Evolutionary conservation across 2,113 vertebrate genomes (phyloP), one percentile per base, ranked within the genome.

Genomic region (human): DNA sequence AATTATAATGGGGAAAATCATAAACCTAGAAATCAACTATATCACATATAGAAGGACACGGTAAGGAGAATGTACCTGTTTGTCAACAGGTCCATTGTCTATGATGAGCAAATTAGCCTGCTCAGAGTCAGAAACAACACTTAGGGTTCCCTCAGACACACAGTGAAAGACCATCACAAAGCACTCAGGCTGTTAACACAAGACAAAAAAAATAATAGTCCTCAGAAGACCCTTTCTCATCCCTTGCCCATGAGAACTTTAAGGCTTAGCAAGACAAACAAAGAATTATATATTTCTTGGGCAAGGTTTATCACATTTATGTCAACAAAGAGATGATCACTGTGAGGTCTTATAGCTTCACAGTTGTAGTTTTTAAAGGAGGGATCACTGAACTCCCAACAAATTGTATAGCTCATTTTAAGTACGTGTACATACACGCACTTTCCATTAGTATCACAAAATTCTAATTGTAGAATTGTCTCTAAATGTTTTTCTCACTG

Each of bases 391-490:
- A 59, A 66, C 1, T 9, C 17, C 38, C 57, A 16, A 68, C 3
- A 83, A 80, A 76, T 12, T 40, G 2, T 14, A 27, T 64, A 3
- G 27, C 61, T 92, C 52, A 81, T 68, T 78, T 55, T 72, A 82
- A 66, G 57, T 50, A 61, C 20, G 1, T 30, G 16, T 80, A 2
- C 12, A 83, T 43, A 52, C 22, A 85, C 23, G 2, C 2, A 79
- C 55, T 89, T 91, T 85, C 70, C 40, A 79, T n/a, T 83, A 75
- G 12, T 79, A 45, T 89, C 50, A 76, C 83, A 94, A 80, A 89
- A 79, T 79, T 82, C 66, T 78, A 92, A 78, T 2, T 50, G 35
- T 38, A 76, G 1, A 82, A 93, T n/a, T 64, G 2, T 92, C 75
- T 64, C 59, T 91, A 83, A 40, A 75, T 59, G 68, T 48, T 96